A percentile compares a stretch with the other conserved stretches of the same genome.
phyloP scores from a whole-genome alignment of 2,113 vertebrate species.

The Tetrax tetrax region DNA sequence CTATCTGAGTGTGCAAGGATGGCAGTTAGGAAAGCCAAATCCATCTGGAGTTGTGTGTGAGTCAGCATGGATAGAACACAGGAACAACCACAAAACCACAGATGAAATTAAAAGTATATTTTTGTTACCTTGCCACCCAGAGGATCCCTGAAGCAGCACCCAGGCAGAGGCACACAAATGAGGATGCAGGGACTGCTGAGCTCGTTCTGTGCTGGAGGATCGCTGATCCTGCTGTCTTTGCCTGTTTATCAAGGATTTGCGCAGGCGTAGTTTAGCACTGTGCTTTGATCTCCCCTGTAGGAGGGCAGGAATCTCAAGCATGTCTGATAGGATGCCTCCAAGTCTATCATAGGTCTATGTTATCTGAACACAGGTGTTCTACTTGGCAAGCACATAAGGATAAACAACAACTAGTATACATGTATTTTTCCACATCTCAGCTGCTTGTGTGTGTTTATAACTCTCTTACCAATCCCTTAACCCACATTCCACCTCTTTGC shows the following conservation, averaged over 20 bases:
- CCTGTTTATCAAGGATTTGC: neutral
- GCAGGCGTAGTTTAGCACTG: neutral
- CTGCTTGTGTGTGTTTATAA: neutral
- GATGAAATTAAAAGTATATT: neutral
- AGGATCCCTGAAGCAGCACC: neutral
- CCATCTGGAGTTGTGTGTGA: too few relatives aligned
- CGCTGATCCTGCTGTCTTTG: neutral
- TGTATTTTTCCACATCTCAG: neutral
- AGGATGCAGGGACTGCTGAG: too few relatives aligned
- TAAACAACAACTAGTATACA: neutral
- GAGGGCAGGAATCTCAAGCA: neutral
- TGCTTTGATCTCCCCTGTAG: neutral
- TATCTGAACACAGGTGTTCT: neutral
- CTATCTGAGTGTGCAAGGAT: too few relatives aligned
- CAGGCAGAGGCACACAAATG: neutral
- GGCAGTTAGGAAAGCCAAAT: too few relatives aligned
- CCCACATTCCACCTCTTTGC: neutral
- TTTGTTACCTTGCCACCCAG: neutral
- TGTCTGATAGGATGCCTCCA: neutral
- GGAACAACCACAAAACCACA: neutral
- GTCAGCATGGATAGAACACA: neutral
- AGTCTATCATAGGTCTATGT: neutral
- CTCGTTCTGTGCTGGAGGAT: neutral
- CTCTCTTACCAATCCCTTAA: neutral
- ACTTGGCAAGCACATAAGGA: neutral